Base-by-base conservation (phyloP, 2,888 invertebrate genomes). In the Ceramica pisi region DNA sequence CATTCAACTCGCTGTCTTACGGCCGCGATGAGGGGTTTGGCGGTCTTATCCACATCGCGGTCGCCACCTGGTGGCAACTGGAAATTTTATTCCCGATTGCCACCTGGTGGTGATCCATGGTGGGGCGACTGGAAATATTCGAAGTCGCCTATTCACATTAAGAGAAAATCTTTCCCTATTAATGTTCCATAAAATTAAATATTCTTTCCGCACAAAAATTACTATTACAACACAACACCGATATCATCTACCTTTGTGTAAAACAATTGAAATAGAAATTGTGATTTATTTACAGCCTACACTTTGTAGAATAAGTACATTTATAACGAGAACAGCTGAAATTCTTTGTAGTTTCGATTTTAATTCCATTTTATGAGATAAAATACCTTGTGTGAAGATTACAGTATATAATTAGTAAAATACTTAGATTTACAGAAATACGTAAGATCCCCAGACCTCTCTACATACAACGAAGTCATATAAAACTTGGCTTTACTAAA, bases 321-420 rank as follows among this genome's bases (percentile, higher is more conserved):
- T 68, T 19, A 14, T 35, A 56, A 50, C 16, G 14, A 48, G 31
- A 57, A 68, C 35, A 50, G 71, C 56, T 51, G 56, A 57, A 62
- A 26, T 57, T 57, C 2, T 26, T 26, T 41, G 38, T 41, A 46
- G 48, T 61, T 56, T 38, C 50, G 12, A 51, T 38, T 57, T 50
- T 46, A 50, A 57, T 59, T 41, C 69, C 41, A 53, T 73, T 26
- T 1, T 75, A 67, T 6, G 31, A 75, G 63, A 63, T 53, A 59
- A 59, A 62, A 79, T 75, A 78, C 79, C 79, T 61, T 75, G 74
- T 73, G 73, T 75, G 63, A 46, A 62, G 44, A 78, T 62, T 59
- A 62, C 57, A 57, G 46, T 70, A 57, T 48, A 77, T 48, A 38
- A 41, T 46, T 62, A 31, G 31, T 78, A 71, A 71, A 75, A 75